A percentile compares a stretch with the other conserved stretches of the same genome.
These are phyloP conservation scores for Mesorhabditis sp. DNA, from an alignment of 2,888 invertebrate genomes.

Conservation along the genomic window DNA sequence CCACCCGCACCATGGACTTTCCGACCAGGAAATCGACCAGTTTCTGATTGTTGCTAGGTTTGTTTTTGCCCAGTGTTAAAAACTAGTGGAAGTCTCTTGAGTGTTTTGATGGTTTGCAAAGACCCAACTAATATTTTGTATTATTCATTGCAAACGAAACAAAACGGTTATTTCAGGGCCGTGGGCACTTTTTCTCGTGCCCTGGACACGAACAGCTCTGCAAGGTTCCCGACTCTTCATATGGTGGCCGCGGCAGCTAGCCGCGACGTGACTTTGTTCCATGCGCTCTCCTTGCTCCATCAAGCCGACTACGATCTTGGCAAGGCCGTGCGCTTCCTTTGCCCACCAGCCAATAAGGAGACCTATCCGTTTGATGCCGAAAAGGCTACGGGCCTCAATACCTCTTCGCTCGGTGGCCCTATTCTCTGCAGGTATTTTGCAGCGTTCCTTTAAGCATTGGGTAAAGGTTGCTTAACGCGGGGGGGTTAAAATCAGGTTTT, in stretches of 20 bases:
- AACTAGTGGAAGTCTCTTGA: neutral
- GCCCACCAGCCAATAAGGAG: slow-evolving; percentile 60
- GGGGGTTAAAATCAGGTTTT: neutral
- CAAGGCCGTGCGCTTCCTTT: slow-evolving; percentile 50
- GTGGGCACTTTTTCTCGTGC: slow-evolving; percentile 98
- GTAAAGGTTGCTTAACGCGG: too few relatives aligned
- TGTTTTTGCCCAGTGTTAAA: slow-evolving; percentile 10
- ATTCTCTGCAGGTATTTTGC: slow-evolving; percentile 41
- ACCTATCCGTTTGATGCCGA: slow-evolving; percentile 56
- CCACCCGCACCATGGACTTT: slow-evolving; percentile 84
- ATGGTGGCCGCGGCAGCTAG: slow-evolving; percentile 99
- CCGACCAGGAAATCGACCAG: slow-evolving; percentile 95
- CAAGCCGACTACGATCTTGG: slow-evolving; percentile 86
- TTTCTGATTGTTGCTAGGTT: slow-evolving; percentile 78
- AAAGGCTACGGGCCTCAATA: slow-evolving; percentile 49
- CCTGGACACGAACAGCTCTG: slow-evolving; percentile 93
- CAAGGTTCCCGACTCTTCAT: slow-evolving; percentile 94
- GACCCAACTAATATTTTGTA: neutral
- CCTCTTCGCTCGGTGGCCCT: slow-evolving; percentile 55
- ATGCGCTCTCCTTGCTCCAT: slow-evolving; percentile 95
- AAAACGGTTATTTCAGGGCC: slow-evolving; percentile 64
- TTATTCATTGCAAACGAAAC: neutral
- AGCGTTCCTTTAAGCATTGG: too few relatives aligned
- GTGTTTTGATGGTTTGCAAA: slow-evolving; percentile 11
- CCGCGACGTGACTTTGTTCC: slow-evolving; percentile 95